Evolutionary conservation across 2,797 vertebrate genomes (phyloP), one percentile per base, ranked within the genome.

Genomic region (Scolopax bukidnonensis): DNA sequence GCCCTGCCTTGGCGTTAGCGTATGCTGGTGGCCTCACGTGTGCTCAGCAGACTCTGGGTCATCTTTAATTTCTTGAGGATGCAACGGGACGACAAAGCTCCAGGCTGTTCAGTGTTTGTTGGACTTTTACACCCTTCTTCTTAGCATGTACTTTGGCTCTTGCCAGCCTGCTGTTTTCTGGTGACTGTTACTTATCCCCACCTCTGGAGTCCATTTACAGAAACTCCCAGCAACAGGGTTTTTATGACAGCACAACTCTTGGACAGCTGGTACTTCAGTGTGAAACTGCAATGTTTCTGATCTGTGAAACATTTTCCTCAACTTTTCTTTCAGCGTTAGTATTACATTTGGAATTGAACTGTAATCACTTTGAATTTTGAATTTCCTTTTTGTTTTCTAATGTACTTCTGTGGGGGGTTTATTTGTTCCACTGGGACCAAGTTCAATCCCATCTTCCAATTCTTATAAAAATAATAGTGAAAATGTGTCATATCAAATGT

Each of bases 21-120:
- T 1, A 18, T 32, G 30, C 54, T 11, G 21, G 9, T 19, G 32
- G 24, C 40, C 54, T 32, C 17, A 15, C 3, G 4, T 4, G 2
- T 1, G 0, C 8, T 30, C 7, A 0, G 9, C 8, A 53, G 20
- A 4, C 15, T 27, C 61, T 14, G 15, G 0, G 3, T 20, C 15
- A 13, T 68, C 57, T 53, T 45, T 16, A 3, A 4, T 63, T 56
- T 79, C 54, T 65, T 89, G 43, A 78, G 71, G 13, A 6, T 13
- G 25, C 6, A n/a, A 47, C 16, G 59, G 32, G 32, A 23, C 18
- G 15, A n/a, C 5, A 75, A 56, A 36, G 36, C 36, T 69, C 45
- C 12, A 3, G 5, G 69, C 13, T 25, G 6, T 23, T 23, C 20
- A 32, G 25, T 2, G 5, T 68, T 38, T 43, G n/a, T 15, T 25